phyloP scores from a whole-genome alignment of 2,888 invertebrate species.

The Ctenicera cuprea region DNA sequence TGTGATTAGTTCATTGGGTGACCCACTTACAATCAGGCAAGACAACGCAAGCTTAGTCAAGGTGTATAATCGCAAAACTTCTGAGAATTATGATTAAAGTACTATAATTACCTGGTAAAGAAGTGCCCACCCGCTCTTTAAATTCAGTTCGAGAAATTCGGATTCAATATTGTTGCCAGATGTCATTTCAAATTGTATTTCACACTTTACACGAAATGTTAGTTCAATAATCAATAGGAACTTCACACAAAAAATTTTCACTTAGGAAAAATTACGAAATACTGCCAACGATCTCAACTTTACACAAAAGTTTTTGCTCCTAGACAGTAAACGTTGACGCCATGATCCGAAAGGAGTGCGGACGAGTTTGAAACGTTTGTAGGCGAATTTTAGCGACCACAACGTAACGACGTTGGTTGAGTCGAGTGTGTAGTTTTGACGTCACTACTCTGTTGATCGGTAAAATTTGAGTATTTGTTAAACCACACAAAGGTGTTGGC shows the following conservation, averaged over 20 bases:
- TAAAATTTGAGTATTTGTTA: no score
- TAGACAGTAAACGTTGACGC: conserved; percentile 60
- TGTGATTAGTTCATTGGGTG: conserved; percentile 29
- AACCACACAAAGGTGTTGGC: no score
- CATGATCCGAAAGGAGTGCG: conserved; percentile 66
- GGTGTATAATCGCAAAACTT: conserved; percentile 10
- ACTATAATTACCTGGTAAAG: conserved; percentile 79
- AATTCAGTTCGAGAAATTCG: conserved; percentile 83
- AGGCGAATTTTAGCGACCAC: no score
- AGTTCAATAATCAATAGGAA: conserved; percentile 39
- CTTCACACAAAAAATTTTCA: conserved; percentile 34
- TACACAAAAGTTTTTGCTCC: conserved; percentile 50
- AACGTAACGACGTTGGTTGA: no score
- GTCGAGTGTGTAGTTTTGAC: no score
- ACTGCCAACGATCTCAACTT: conserved; percentile 26
- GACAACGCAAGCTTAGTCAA: neutral
- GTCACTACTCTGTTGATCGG: no score
- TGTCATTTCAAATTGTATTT: conserved; percentile 58
- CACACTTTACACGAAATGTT: conserved; percentile 31
- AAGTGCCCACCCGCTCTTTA: conserved; percentile 81
- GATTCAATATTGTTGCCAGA: conserved; percentile 78
- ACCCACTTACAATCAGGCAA: conserved; percentile 15
- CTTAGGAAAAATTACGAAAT: conserved; percentile 18
- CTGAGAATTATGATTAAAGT: conserved; percentile 30
- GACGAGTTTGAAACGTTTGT: no score